Base-by-base conservation (phyloP, 37 sponge, comb jelly and placozoan genomes). In the Axinella damicornis region DNA sequence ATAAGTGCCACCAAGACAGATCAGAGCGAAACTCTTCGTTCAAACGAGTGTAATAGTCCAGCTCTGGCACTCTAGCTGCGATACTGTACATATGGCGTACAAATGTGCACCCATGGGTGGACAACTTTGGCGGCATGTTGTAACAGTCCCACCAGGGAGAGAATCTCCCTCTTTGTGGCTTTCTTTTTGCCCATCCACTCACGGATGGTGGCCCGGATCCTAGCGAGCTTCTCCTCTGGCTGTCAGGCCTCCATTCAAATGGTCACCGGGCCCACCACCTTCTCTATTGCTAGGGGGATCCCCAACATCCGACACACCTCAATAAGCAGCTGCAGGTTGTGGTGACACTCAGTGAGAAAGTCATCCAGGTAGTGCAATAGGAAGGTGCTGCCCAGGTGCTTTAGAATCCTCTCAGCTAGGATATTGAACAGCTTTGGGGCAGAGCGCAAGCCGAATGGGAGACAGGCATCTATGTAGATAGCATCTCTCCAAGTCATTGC, bases 361-460 rank as follows among this genome's bases (percentile, higher is more conserved):
- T 46, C 46, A 46, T 46, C 6, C 46, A 12, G 4, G 9, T 9
- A 46, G 4, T 12, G 9, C 9, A 46, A 46, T 46, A 76, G 60
- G 46, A 53, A 84, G 57, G 58, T 15, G 78, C 35, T 0, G 4
- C 85, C 76, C 12, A 14, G 55, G 17, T 63, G 35, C 17, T 25
- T 12, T 41, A 83, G 28, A 39, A 83, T 57, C 83, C 83, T 72
- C 28, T 84, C 85, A 2, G 85, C 76, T 30, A 84, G 32, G 5
- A 34, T 58, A 18, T n/a, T 75, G 37, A 84, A 84, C 9, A 74
- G 32, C 76, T 75, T 84, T 31, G 76, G 85, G 40, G 83, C 83
- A 22, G 83, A 83, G 17, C 74, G 83, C 20, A 83, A 69, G 25
- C 83, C 74, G 39, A 83, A 83, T 21, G 83, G 83, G 25, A 83